Evolutionary conservation across 1,140 invertebrate genomes (phyloP), one percentile per base, ranked within the genome.

Genomic region (Drosophila lacertosa): DNA sequence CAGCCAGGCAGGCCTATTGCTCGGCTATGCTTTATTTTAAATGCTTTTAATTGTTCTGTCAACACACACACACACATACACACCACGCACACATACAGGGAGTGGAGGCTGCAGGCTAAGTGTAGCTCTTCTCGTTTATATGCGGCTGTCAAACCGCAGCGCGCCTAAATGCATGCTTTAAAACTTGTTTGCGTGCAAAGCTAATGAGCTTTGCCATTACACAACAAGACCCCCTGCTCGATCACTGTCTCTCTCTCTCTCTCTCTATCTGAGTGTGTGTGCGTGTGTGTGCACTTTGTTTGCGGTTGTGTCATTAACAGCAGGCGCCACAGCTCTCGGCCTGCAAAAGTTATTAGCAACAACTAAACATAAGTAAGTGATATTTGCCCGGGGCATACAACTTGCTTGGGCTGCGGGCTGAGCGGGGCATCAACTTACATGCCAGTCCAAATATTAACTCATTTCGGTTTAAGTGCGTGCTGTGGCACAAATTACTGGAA

Each of bases 161-260:
- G 77, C 82, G 82, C 82, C 82, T 82, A 86, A 82, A 77, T 88
- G 82, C 82, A 86, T 77, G 77, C 82, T 82, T 89, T 88, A 88
- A 88, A 86, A 89, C 78, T 82, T 88, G 83, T 86, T 74, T 77
- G 77, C 82, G 69, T 74, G 77, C 77, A 81, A 88, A 86, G 82
- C 82, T 86, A 88, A 86, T 86, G 82, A 86, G 82, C 82, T 88
- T 88, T 88, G 82, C 82, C 83, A 86, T 86, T 86, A 86, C 78
- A 81, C 81, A 80, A 80, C 68, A 83, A 63, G 59, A 55, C 39
- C 26, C 63, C 42, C 45, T 33, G 26, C 63, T 32, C 37, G 62
- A 67, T 50, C 33, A 32, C 20, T 26, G 51, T 65, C 16, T 48
- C 63, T 64, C 32, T 20, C 4, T 11, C 40, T 44, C 7, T 11